Percentiles rank a stretch among this genome's conserved stretches.
These are phyloP conservation scores for Protosalanx chinensis DNA, from an alignment of 2,797 vertebrate species.

Conservation along the genomic window DNA sequence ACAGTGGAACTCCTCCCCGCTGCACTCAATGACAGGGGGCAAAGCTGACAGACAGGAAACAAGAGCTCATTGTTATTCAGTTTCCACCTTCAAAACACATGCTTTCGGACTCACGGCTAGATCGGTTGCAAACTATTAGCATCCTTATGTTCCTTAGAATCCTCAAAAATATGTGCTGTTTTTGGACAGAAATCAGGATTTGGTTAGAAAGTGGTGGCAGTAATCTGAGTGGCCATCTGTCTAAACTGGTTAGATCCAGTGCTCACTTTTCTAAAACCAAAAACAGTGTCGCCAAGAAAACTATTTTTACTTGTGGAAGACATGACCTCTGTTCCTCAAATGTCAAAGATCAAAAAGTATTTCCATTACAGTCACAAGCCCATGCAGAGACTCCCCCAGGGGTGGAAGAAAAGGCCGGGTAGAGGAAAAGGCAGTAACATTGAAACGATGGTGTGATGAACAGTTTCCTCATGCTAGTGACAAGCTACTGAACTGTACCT, in stretches of 20 bases:
- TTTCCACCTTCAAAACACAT: background rate
- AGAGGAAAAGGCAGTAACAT: slow-evolving; percentile 48
- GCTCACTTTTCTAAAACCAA: background rate
- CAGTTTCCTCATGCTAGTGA: slow-evolving; percentile 74
- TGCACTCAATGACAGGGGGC: slow-evolving; percentile 82
- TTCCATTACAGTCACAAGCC: slow-evolving; percentile 33
- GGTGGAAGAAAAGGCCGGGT: slow-evolving; percentile 44
- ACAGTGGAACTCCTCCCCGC: slow-evolving; percentile 87
- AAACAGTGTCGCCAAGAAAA: background rate
- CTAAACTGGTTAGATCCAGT: background rate
- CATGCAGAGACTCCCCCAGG: slow-evolving; percentile 32
- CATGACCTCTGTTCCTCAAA: slow-evolving; percentile 26
- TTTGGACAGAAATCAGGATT: background rate
- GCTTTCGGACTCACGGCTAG: background rate
- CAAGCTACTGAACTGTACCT: slow-evolving; percentile 73
- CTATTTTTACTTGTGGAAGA: slow-evolving; percentile 18
- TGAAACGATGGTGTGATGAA: slow-evolving; percentile 69
- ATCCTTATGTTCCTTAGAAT: background rate
- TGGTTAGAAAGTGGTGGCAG: background rate
- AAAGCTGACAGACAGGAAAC: slow-evolving; percentile 71
- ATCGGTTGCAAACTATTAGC: background rate
- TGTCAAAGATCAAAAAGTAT: slow-evolving; percentile 27
- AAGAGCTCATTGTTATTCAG: background rate
- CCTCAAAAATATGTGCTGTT: background rate
- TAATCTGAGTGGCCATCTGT: slow-evolving; percentile 23